phyloP scores from a whole-genome alignment of 2,797 vertebrate species.

The Gallinago nigripennis region DNA sequence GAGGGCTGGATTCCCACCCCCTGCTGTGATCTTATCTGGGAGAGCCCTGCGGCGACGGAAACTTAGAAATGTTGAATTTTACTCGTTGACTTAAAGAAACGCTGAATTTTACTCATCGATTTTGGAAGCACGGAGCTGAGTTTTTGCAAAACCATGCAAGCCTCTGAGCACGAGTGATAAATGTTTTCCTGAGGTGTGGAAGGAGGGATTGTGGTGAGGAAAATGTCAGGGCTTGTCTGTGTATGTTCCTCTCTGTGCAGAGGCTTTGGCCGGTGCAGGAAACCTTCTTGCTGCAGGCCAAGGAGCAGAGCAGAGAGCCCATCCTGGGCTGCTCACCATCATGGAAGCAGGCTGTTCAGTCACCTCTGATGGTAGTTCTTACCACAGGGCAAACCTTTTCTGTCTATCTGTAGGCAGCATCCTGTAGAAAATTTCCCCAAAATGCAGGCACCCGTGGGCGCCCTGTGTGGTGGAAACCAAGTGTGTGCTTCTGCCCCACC shows the following conservation, averaged over 20 bases:
- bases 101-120: neutral
- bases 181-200: neutral
- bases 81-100: neutral
- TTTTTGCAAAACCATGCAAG: rapidly evolving
- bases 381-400: rapidly evolving
- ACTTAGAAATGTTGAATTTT: neutral
- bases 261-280: neutral
- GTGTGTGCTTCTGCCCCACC: rapidly evolving
- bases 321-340: rapidly evolving
- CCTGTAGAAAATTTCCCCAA: rapidly evolving
- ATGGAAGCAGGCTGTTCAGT: rapidly evolving
- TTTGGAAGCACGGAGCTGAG: rapidly evolving
- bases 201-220: rapidly evolving
- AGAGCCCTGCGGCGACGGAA: neutral
- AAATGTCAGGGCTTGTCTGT: neutral
- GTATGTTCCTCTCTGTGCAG: rapidly evolving
- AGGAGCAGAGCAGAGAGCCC: too few relatives aligned
- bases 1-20: neutral
- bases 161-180: rapidly evolving
- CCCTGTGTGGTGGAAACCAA: rapidly evolving
- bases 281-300: rapidly evolving
- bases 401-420: rapidly evolving
- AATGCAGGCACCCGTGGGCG: rapidly evolving
- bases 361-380: neutral
- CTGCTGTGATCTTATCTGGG: neutral